Base-by-base conservation (phyloP, 2,113 vertebrate genomes). In the Sterrhoptilus dennistouni region DNA sequence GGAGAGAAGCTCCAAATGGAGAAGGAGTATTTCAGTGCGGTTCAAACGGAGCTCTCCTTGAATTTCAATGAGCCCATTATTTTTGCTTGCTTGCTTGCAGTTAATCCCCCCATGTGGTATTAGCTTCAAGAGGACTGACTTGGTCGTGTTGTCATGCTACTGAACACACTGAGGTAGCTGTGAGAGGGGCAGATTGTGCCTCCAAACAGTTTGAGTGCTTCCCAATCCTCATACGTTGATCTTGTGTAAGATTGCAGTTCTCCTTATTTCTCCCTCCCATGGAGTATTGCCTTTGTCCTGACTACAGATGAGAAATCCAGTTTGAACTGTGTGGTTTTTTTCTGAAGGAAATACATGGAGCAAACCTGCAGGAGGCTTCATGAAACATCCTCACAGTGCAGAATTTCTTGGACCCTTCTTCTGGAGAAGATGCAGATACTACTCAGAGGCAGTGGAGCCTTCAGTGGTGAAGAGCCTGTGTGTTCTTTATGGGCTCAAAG, bases 51-150 rank as follows among this genome's bases (percentile, higher is more conserved):
- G 61, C 75, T 87, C 69, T 56, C 35, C 74, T 44, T 90, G 94
- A 84, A 92, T 94, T 84, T 94, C 90, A 93, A 49, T 90, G 85
- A 96, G 71, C 44, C 70, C 3, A 1, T 87, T 93, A 75, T 83
- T 93, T 82, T 87, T 72, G 85, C 66, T 53, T 44, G 65, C 59
- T 83, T 53, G 61, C 63, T 80, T 7, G 5, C 28, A n/a, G 61
- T 72, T 94, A 83, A 84, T 94, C 90, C 72, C 49, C 19, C 50
- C 71, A 20, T 9, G 33, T 5, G 16, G 61, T 57, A 45, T 94
- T 71, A 82, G 25, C 28, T 23, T 61, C 14, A 15, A 29, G 79
- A 63, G 64, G 68, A 45, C 35, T 52, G 66, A 27, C 61, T 90
- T 0, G 3, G 45, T 63, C 6, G 9, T 69, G 93, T 83, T 89